phyloP scores from a whole-genome alignment of 2,888 invertebrate genomes.

The Phania funesta region DNA sequence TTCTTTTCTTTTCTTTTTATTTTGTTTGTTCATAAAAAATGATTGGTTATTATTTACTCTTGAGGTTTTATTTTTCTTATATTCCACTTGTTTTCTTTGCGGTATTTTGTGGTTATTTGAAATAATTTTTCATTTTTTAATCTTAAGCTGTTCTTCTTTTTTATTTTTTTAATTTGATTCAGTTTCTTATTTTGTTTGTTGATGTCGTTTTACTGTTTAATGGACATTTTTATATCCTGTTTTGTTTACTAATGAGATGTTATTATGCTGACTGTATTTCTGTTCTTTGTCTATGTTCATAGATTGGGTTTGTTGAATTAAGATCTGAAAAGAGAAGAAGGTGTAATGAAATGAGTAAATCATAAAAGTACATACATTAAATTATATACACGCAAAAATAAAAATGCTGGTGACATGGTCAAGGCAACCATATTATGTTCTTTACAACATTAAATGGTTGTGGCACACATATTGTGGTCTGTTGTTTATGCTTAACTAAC shows the following conservation, averaged over 20 bases:
- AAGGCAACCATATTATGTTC: too few relatives aligned
- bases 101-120: conserved; percentile 53
- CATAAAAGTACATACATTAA: too few relatives aligned
- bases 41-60: conserved; percentile 64
- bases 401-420: too few relatives aligned
- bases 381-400: too few relatives aligned
- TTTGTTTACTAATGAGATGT: conserved; percentile 65
- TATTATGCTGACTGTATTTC: conserved; percentile 21
- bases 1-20: neutral
- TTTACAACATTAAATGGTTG: too few relatives aligned
- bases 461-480: too few relatives aligned
- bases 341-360: conserved; percentile 12
- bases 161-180: conserved; percentile 22
- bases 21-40: conserved; percentile 49
- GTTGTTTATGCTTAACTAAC: too few relatives aligned
- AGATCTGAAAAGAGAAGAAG: conserved; percentile 51
- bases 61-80: conserved; percentile 4
- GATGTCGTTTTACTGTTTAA: conserved; percentile 56
- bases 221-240: conserved; percentile 64
- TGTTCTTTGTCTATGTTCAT: neutral
- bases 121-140: conserved; percentile 65
- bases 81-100: neutral
- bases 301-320: conserved; percentile 26
- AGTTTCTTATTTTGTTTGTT: conserved; percentile 7
- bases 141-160: conserved; percentile 28